Conservation (phyloP, 2,113 vertebrate genomes). For the Dascyllus trimaculatus region DNA sequence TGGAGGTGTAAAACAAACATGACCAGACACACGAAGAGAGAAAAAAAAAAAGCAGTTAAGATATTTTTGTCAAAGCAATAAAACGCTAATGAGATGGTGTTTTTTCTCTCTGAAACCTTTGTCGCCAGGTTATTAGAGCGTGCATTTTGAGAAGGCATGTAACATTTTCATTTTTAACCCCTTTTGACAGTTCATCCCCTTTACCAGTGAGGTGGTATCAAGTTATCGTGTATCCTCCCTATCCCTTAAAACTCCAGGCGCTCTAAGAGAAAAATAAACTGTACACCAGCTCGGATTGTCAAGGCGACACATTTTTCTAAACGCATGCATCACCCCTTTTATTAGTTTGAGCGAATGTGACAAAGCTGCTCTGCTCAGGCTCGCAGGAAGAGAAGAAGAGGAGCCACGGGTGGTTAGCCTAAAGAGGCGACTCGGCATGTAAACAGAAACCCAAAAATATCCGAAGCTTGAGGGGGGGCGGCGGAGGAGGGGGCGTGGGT, state of each 20-base stretch:
- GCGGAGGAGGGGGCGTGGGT: too few species aligned
- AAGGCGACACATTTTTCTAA: conserved; percentile 68
- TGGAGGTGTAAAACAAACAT: conserved; percentile 83
- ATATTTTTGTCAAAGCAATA: conserved; percentile 52
- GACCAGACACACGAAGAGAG: conserved; percentile 55
- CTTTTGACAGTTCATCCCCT: conserved; percentile 14
- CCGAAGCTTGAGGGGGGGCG: not conserved
- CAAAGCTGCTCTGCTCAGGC: conserved; percentile 42
- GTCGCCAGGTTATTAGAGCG: conserved; percentile 45
- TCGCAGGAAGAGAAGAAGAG: conserved; percentile 14
- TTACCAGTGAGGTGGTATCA: not conserved
- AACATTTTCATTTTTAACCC: conserved; percentile 58
- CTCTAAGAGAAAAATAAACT: conserved; percentile 55
- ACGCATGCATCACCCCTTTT: conserved; percentile 49
- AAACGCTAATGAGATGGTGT: conserved; percentile 44
- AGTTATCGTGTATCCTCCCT: conserved; percentile 24
- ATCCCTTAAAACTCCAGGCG: conserved; percentile 20
- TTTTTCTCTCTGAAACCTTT: conserved; percentile 54
- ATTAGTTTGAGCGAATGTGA: conserved; percentile 38
- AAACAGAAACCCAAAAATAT: conserved; percentile 56
- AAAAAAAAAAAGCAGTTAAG: conserved; percentile 27
- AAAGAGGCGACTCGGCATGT: conserved; percentile 44
- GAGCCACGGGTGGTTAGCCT: conserved; percentile 2
- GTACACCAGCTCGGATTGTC: conserved; percentile 84
- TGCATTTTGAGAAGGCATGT: conserved; percentile 62